Conservation (phyloP, 2,113 vertebrate genomes). For the Podarcis cretensis region DNA sequence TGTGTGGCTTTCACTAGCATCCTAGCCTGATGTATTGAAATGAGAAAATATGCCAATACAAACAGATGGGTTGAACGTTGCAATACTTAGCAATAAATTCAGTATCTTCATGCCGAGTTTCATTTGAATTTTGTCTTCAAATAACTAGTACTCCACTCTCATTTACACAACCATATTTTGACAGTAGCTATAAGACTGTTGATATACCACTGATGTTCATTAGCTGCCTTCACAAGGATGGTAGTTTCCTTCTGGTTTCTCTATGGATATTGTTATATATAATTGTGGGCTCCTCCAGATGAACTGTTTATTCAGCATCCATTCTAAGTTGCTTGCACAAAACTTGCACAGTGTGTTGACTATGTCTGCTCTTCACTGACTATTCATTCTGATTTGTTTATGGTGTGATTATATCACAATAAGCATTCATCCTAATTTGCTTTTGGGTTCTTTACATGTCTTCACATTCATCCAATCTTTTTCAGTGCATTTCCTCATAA, state of each 20-base stretch:
- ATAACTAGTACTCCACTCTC: neutral
- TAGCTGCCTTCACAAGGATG: neutral
- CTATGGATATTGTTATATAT: neutral
- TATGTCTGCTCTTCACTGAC: too few species aligned
- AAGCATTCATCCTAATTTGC: too few species aligned
- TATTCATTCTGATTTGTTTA: too few species aligned
- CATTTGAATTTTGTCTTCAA: neutral
- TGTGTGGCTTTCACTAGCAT: neutral
- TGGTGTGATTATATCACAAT: too few species aligned
- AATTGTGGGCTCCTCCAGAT: too few species aligned
- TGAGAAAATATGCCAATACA: neutral
- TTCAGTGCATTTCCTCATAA: too few species aligned
- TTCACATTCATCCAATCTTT: too few species aligned
- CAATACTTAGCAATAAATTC: neutral
- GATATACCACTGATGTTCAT: neutral
- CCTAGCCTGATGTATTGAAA: neutral
- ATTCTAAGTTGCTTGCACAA: too few species aligned
- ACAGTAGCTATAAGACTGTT: slow-evolving; percentile 1
- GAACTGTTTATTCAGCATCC: too few species aligned
- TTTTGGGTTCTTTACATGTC: too few species aligned
- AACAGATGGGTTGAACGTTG: slow-evolving; percentile 10
- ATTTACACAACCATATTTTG: slow-evolving; percentile 15
- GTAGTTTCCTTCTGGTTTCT: neutral
- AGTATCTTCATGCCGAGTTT: neutral
- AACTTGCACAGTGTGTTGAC: too few species aligned